These are phyloP conservation scores for Sebastes nivosus DNA, from an alignment of 2,797 vertebrate species.

Conservation along the genomic window DNA sequence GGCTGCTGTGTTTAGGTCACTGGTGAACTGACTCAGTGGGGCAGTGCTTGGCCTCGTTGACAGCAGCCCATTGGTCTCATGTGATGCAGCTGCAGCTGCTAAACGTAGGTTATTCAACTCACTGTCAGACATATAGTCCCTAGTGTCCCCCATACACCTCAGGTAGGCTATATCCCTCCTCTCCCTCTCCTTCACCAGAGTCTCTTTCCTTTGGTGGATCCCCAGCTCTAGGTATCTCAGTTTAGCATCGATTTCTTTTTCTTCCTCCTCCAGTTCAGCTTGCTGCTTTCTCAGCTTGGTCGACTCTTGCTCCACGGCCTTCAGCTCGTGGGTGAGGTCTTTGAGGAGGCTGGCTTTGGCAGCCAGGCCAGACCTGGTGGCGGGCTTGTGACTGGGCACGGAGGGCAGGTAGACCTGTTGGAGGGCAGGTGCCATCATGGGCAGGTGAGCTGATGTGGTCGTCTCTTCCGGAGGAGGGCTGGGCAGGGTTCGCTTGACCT, in stretches of 20 bases:
- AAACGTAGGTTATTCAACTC: constrained; percentile 95
- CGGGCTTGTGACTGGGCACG: constrained; percentile 82
- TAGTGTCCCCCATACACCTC: constrained; percentile 90
- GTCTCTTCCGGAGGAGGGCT: constrained; percentile 98
- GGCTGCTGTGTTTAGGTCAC: constrained; percentile 84
- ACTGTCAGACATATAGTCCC: constrained; percentile 97
- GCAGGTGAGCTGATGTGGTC: constrained; percentile 82
- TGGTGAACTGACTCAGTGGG: constrained; percentile 87
- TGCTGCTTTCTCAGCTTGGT: constrained; percentile 98
- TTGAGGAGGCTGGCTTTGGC: constrained; percentile 96
- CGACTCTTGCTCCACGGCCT: constrained; percentile 97
- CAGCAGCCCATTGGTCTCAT: constrained; percentile 83
- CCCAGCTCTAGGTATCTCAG: constrained; percentile 97
- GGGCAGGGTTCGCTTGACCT: constrained; percentile 98
- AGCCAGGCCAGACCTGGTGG: constrained; percentile 85
- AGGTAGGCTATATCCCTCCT: constrained; percentile 92
- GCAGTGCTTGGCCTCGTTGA: constrained; percentile 83
- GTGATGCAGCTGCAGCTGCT: constrained; percentile 84
- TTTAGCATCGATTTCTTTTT: constrained; percentile 99
- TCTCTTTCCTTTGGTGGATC: constrained; percentile 97
- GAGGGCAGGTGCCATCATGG: constrained; percentile 88
- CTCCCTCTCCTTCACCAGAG: constrained; percentile 93
- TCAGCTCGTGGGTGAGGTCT: constrained; percentile 95
- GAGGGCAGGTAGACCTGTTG: constrained; percentile 91
- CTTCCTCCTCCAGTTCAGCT: constrained; percentile 97